Base-by-base conservation (phyloP, 1,140 invertebrate species). In the Zaprionus ornatus region DNA sequence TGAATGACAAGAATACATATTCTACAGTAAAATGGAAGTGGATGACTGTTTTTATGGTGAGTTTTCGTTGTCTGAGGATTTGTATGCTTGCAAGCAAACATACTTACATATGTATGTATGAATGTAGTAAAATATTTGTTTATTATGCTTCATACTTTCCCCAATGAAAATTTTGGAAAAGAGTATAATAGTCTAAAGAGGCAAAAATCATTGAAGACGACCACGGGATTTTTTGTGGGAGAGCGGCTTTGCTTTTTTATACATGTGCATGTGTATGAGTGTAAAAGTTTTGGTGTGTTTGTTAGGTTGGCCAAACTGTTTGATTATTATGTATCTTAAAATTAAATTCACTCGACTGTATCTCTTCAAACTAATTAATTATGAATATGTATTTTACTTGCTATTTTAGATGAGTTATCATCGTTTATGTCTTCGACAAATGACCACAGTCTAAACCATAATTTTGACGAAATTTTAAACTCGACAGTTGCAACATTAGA, bases 391-490 rank as follows among this genome's bases (percentile, higher is more conserved):
- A n/a, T 57, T 57, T 48, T 48, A 50, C 13, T 19, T 56, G 17
- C 35, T 23, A 52, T 80, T 86, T 19, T 29, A 91, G 87, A 80
- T 67, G 87, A 88, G 57, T 60, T 91, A 19, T 78, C 88, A 61
- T 82, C 82, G 17, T 67, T 82, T 50, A 74, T 79, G 52, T 60
- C 77, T 17, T 73, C 75, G 23, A 54, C 77, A 1, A 79, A 73
- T 48, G 75, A 82, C 19, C 83, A 91, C 54, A 54, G 67, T 12
- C 50, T 87, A 7, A 76, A 79, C 48, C 80, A 77, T 68, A 73
- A 81, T 61, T 77, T 86, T 27, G 80, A 90, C 17, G 90, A 91
- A 19, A 80, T 90, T 50, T 56, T 90, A 25, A 74, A 74, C 25
- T 77, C 80, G 25, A 80, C 90, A 17, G 75, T 77, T 19, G 68